Percentiles rank a stretch among this genome's conserved stretches.
Evolutionary conservation across 2,113 vertebrate genomes (phyloP).

Genomic region (Tringa solitaria): DNA sequence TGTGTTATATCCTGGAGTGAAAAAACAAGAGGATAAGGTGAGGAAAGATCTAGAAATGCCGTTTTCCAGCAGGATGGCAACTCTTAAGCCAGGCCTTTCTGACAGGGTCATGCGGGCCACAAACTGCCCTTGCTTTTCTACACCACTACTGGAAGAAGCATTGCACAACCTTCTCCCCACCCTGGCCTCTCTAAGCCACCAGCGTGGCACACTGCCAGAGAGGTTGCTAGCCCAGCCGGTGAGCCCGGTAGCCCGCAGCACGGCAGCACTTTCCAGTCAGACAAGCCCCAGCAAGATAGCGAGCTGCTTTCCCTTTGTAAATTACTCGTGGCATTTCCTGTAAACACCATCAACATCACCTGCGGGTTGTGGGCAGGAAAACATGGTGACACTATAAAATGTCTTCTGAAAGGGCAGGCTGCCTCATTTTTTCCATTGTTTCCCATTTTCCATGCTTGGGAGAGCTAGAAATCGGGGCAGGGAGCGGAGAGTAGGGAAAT

Average conservation of each 20-base stretch:
- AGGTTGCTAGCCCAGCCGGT: neutral
- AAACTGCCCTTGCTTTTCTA: neutral
- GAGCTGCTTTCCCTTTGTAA: neutral
- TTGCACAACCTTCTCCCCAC: neutral
- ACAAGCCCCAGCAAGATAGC: neutral
- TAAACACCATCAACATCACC: slow-evolving; percentile 36
- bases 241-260: neutral
- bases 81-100: neutral
- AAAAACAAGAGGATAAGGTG: neutral
- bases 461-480: neutral
- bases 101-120: accelerated
- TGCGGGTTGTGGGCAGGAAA: neutral
- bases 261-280: neutral
- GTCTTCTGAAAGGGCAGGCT: slow-evolving; percentile 22
- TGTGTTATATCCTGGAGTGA: neutral
- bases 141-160: neutral
- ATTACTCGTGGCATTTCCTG: slow-evolving; percentile 59
- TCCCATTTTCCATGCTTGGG: neutral
- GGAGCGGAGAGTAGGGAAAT: neutral
- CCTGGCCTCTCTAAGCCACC: neutral
- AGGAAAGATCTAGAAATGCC: neutral
- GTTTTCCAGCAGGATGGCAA: neutral
- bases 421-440: slow-evolving; percentile 11
- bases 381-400: slow-evolving; percentile 13
- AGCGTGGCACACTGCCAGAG: neutral